These are phyloP conservation scores for Elephas maximus DNA, from an alignment of 2,113 vertebrate genomes.

Conservation along the genomic window DNA sequence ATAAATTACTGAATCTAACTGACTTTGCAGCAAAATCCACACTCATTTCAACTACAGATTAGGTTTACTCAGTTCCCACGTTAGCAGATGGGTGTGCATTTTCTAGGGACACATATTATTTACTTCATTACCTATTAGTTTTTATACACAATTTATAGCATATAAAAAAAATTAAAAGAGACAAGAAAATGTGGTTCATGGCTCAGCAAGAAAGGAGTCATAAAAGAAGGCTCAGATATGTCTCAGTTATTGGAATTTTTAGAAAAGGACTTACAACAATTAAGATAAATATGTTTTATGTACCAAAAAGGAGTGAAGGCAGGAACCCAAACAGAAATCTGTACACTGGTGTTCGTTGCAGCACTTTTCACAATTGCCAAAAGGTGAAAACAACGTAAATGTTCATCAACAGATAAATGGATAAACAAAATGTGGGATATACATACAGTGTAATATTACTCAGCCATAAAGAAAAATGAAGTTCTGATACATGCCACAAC, in stretches of 20 bases:
- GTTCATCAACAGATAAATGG: too few species aligned
- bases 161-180: background rate
- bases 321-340: background rate
- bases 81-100: background rate
- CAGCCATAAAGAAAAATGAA: background rate
- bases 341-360: too few species aligned
- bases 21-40: background rate
- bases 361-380: too few species aligned
- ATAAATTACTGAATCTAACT: background rate
- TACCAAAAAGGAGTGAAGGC: background rate
- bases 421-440: background rate
- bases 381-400: background rate
- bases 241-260: too few species aligned
- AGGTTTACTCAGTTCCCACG: background rate
- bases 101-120: background rate
- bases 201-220: background rate
- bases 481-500: background rate
- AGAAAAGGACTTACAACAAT: background rate
- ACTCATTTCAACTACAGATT: background rate
- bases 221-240: background rate
- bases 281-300: too few species aligned
- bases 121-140: background rate
- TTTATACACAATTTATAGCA: background rate
- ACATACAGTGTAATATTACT: background rate
- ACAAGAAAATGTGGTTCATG: fast-evolving